Evolutionary conservation across 2,888 invertebrate species (phyloP), one percentile per base, ranked within the genome.

Genomic region (Syritta pipiens): DNA sequence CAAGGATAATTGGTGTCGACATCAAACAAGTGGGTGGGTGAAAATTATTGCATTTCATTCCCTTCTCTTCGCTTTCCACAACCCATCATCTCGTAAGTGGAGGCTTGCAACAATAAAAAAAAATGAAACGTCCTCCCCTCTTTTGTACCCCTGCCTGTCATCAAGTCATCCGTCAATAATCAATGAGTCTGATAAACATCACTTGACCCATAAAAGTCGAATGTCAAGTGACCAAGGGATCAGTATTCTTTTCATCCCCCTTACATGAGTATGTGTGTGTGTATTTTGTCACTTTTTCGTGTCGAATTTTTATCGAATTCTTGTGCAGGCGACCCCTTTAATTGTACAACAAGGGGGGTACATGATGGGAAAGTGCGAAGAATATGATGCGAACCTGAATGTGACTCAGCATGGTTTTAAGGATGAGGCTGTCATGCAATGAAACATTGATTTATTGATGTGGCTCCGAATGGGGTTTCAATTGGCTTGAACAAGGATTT

Each of bases 161-260:
- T 57, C 49, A 57, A 76, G 69, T 63, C 55, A 63, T 57, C 63
- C 51, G 62, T 49, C 76, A 76, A 67, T 74, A 76, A 76, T 51
- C 62, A 63, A 69, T 63, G 63, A 51, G 35, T 44, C 57, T 59
- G 62, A 69, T 63, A 76, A 63, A 63, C 49, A 76, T 51, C 69
- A 51, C 49, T 69, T 76, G 76, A 76, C 76, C 62, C 69, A 76
- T 69, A 69, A 69, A 68, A 53, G 67, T 75, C 55, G 55, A 75
- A 75, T 68, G 75, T 68, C 68, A 75, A 75, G 60, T 68, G 44
- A 48, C 60, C 55, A 35, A 57, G 42, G 42, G 57, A 46, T 35
- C 30, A 17, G 19, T 26, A 24, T 55, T 60, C 37, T 48, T 53
- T 59, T 9, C 37, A 20, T 12, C 20, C 37, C 12, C 30, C 10